Evolutionary conservation across 2,888 invertebrate species (phyloP).

Genomic region (Mythimna loreyi): DNA sequence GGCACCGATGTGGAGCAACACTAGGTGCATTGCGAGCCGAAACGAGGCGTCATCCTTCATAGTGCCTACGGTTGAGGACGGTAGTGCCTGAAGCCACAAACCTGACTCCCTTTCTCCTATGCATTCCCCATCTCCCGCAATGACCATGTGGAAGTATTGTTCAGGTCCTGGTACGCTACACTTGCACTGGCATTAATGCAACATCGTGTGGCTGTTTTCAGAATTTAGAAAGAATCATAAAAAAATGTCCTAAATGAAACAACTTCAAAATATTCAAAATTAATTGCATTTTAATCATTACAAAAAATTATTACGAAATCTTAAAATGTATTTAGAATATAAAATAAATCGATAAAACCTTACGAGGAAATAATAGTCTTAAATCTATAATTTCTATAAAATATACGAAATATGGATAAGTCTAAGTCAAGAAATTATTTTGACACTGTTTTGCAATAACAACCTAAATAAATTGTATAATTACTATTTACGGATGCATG

Average conservation of each 20-base stretch:
- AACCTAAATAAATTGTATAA: slow-evolving; percentile 38
- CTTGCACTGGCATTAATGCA: no score
- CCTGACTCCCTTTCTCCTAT: no score
- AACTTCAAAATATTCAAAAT: slow-evolving; percentile 41
- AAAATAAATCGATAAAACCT: slow-evolving; percentile 66
- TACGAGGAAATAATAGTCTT: slow-evolving; percentile 67
- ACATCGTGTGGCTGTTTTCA: no score
- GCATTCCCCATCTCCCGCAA: no score
- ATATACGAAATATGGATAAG: slow-evolving; percentile 52
- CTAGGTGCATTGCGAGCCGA: no score
- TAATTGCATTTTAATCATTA: slow-evolving; percentile 64
- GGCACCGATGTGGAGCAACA: no score
- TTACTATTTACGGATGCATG: slow-evolving; percentile 41
- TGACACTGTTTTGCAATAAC: slow-evolving; percentile 42
- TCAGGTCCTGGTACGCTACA: no score
- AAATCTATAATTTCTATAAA: slow-evolving; percentile 65
- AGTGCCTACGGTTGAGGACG: no score
- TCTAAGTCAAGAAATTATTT: slow-evolving; percentile 52
- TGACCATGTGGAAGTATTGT: no score
- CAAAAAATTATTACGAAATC: slow-evolving; percentile 62
- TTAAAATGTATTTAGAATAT: slow-evolving; percentile 60
- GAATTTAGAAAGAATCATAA: no score
- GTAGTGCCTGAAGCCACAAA: no score
- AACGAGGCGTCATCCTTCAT: no score
- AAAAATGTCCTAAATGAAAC: slow-evolving; percentile 19